Conservation (phyloP, 2,888 invertebrate genomes). For the Rhagophthalmus giganteus region DNA sequence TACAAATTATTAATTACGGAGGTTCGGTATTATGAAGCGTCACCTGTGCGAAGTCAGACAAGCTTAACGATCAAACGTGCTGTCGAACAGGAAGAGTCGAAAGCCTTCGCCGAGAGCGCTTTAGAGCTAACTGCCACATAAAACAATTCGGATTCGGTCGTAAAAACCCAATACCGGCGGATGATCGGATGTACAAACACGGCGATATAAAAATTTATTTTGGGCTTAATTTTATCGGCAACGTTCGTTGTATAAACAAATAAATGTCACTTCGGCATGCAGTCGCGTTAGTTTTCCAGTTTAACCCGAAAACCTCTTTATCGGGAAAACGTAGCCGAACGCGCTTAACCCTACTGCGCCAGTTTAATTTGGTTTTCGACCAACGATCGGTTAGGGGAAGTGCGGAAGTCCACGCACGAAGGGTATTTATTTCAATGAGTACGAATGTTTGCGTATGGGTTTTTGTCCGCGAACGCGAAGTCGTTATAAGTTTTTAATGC, state of each 20-base stretch:
- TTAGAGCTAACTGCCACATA: slow-evolving; percentile 40
- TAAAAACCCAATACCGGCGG: slow-evolving; percentile 40
- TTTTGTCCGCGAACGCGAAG: slow-evolving; percentile 6
- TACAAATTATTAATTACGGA: slow-evolving; percentile 26
- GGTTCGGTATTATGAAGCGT: slow-evolving; percentile 31
- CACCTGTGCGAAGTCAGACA: slow-evolving; percentile 26
- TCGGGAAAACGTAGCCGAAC: slow-evolving; percentile 5
- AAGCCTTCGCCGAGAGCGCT: slow-evolving; percentile 33
- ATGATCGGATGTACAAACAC: slow-evolving; percentile 41
- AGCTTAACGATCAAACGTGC: slow-evolving; percentile 32
- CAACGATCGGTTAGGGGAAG: slow-evolving; percentile 11
- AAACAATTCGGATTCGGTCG: slow-evolving; percentile 43
- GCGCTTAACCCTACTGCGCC: slow-evolving; percentile 4
- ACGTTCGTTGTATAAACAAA: slow-evolving; percentile 22
- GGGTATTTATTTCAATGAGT: slow-evolving; percentile 13
- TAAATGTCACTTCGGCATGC: slow-evolving; percentile 10
- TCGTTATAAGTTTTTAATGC: slow-evolving; percentile 7
- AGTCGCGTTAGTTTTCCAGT: slow-evolving; percentile 16
- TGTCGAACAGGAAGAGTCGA: slow-evolving; percentile 23
- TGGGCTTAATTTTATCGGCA: slow-evolving; percentile 35
- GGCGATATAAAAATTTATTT: slow-evolving; percentile 37
- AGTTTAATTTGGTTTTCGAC: slow-evolving; percentile 14
- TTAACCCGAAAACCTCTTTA: slow-evolving; percentile 9
- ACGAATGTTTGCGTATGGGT: slow-evolving; percentile 7
- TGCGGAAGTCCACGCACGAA: slow-evolving; percentile 12